phyloP scores from a whole-genome alignment of 2,888 invertebrate genomes.

The Drosophila emarginata region DNA sequence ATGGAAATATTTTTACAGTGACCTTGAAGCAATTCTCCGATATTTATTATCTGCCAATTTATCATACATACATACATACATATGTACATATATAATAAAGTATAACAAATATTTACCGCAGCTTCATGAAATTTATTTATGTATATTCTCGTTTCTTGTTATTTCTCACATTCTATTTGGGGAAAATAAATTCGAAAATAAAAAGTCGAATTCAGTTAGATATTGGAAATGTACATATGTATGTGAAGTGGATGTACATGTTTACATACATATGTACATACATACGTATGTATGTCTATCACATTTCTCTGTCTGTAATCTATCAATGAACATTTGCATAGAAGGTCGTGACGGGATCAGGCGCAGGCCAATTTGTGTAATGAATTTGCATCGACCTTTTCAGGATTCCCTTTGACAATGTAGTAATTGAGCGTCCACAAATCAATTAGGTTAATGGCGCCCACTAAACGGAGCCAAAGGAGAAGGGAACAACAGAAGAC shows the following conservation, averaged over 20 bases:
- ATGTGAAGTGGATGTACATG: background rate
- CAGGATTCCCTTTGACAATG: slow-evolving; percentile 13
- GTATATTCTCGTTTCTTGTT: background rate
- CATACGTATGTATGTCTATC: background rate
- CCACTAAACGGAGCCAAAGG: background rate
- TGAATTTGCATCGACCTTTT: slow-evolving; percentile 54
- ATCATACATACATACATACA: no score
- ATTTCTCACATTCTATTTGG: background rate
- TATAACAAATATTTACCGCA: background rate
- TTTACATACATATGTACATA: background rate
- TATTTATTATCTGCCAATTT: slow-evolving; percentile 7
- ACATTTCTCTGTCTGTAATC: slow-evolving; percentile 26
- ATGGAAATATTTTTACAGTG: background rate
- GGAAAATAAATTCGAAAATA: background rate
- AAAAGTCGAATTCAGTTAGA: background rate
- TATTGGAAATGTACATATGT: background rate
- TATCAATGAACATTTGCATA: slow-evolving; percentile 36
- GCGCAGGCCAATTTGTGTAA: slow-evolving; percentile 62
- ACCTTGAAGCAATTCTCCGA: slow-evolving; percentile 1
- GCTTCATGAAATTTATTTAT: slow-evolving; percentile 9
- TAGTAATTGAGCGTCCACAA: slow-evolving; percentile 43
- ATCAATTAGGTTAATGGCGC: slow-evolving; percentile 67
- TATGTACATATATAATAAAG: background rate
- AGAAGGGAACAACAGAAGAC: background rate
- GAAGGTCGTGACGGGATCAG: background rate